These are phyloP conservation scores for Puma concolor DNA, from an alignment of 2,113 vertebrate genomes.

Conservation along the genomic window DNA sequence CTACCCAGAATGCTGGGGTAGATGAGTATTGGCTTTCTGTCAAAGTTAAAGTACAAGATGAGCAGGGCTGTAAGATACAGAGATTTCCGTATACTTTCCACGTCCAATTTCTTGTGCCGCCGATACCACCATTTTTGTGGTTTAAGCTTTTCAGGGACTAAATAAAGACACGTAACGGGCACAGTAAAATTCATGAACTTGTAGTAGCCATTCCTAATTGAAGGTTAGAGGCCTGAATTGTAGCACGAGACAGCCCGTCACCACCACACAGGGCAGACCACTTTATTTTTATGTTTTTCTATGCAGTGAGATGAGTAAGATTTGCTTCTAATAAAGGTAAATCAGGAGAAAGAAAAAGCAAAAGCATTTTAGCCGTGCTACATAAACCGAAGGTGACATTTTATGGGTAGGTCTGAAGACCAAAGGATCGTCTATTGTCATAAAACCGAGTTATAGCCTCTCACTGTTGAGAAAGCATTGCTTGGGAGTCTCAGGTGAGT, in stretches of 20 bases:
- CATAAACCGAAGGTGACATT: neutral
- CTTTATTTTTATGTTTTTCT: neutral
- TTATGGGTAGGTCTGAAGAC: constrained; percentile 28
- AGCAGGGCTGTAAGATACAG: rapidly evolving
- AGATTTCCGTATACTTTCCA: neutral
- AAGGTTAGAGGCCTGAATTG: neutral
- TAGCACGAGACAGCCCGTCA: no score
- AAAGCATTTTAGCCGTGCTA: neutral
- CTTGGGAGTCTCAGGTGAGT: neutral
- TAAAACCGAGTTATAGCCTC: neutral
- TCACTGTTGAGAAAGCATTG: neutral
- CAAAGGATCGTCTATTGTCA: neutral
- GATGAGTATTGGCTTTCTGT: neutral
- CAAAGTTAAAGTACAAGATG: neutral
- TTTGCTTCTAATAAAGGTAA: neutral
- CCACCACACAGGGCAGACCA: rapidly evolving
- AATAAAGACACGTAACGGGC: neutral
- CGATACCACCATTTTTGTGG: neutral
- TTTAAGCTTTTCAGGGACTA: neutral
- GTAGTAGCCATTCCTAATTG: neutral
- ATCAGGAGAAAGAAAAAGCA: neutral
- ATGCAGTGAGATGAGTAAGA: neutral
- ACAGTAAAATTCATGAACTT: neutral
- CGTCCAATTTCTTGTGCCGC: no score
- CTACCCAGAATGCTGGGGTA: neutral